Evolutionary conservation across 2,888 invertebrate genomes (phyloP).

Genomic region (Harmothoe impar): DNA sequence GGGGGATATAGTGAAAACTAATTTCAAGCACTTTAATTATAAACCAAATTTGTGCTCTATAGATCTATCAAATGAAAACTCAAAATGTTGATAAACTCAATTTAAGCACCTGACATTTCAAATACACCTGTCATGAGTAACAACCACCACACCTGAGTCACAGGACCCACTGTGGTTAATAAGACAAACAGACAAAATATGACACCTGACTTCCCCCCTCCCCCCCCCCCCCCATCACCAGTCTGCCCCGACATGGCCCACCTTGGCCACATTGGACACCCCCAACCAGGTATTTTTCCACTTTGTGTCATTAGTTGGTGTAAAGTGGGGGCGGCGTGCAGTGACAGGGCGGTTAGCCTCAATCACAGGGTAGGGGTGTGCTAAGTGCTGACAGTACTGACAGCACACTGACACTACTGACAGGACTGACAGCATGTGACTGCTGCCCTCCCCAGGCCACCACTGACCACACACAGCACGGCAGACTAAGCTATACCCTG

Average conservation of each 20-base stretch:
- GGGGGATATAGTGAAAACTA: no score
- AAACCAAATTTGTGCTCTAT: no score
- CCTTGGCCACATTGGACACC: no score
- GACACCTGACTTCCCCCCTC: background rate
- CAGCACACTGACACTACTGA: background rate
- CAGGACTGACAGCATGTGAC: background rate
- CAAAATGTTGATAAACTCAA: no score
- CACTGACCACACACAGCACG: background rate
- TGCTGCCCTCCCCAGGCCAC: background rate
- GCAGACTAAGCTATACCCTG: no score
- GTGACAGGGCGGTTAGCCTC: slow-evolving; percentile 29
- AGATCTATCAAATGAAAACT: no score
- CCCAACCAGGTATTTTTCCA: background rate
- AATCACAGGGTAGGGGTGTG: slow-evolving; percentile 2
- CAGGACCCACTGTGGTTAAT: no score
- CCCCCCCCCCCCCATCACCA: background rate
- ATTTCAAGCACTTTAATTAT: no score
- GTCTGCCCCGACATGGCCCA: no score
- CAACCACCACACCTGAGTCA: no score
- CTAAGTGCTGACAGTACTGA: slow-evolving; percentile 2
- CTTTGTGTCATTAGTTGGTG: slow-evolving; percentile 35
- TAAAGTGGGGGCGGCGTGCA: slow-evolving; percentile 1
- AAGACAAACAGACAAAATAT: slow-evolving; percentile 15
- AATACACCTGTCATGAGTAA: no score
- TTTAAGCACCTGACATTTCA: no score